Evolutionary conservation across 2,888 invertebrate genomes (phyloP).

Genomic region (Hoplodrina ambigua): DNA sequence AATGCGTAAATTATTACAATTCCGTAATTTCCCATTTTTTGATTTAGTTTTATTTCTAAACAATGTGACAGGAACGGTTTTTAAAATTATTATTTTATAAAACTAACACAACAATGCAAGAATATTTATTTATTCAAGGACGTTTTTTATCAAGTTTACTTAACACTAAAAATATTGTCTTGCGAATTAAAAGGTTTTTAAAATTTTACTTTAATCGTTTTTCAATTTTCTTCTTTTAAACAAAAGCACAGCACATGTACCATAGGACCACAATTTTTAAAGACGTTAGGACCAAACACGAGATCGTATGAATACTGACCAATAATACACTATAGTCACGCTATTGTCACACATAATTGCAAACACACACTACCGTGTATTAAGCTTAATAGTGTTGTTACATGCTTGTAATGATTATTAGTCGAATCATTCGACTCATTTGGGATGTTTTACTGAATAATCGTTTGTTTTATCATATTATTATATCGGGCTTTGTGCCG

Average conservation of each 20-base stretch:
- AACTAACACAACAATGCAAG: background rate
- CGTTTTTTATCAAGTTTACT: background rate
- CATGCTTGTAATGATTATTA: slow-evolving; percentile 48
- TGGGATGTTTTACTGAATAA: slow-evolving; percentile 13
- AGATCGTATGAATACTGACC: slow-evolving; percentile 39
- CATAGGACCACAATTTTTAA: slow-evolving; percentile 30
- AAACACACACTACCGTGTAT: slow-evolving; percentile 49
- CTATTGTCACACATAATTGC: slow-evolving; percentile 69
- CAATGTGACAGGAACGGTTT: background rate
- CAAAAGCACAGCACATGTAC: slow-evolving; percentile 52
- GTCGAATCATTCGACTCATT: slow-evolving; percentile 43
- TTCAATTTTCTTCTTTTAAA: slow-evolving; percentile 2
- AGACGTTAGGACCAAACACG: slow-evolving; percentile 44
- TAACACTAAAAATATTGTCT: background rate
- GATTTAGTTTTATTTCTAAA: background rate
- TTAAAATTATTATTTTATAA: background rate
- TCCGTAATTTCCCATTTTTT: background rate
- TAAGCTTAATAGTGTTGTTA: slow-evolving; percentile 54
- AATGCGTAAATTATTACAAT: background rate
- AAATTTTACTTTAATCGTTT: background rate
- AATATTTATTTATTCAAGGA: background rate
- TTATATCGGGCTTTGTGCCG: slow-evolving; percentile 3
- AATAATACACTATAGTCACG: slow-evolving; percentile 64
- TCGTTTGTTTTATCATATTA: background rate
- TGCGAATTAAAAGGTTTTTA: background rate